A percentile compares a stretch with the other conserved stretches of the same genome.
These are phyloP conservation scores for Bombus terrestris DNA, from an alignment of 1,140 invertebrate species.

Conservation along the genomic window DNA sequence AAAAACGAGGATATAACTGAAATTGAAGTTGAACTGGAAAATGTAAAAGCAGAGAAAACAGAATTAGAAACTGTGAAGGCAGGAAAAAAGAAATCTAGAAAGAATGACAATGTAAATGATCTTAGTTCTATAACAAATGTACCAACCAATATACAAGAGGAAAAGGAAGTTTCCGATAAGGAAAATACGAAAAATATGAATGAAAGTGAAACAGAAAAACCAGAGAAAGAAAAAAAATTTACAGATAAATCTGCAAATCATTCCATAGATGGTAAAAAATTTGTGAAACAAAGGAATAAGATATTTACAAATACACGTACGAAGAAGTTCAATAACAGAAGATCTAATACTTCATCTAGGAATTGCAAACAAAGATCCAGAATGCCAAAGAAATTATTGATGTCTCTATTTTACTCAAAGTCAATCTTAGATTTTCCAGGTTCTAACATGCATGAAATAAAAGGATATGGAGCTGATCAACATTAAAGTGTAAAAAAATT, in stretches of 20 bases:
- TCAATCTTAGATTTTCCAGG: slow-evolving; percentile 72
- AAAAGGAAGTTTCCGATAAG: slow-evolving; percentile 38
- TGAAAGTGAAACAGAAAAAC: slow-evolving; percentile 12
- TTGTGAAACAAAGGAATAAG: background rate
- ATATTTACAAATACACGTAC: background rate
- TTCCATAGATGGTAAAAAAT: slow-evolving; percentile 5
- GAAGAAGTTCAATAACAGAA: background rate
- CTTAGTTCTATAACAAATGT: background rate
- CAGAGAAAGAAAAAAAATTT: slow-evolving; percentile 46
- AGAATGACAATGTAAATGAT: slow-evolving; percentile 19
- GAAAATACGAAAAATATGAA: slow-evolving; percentile 34
- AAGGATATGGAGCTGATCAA: slow-evolving; percentile 72
- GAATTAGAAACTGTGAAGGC: slow-evolving; percentile 26
- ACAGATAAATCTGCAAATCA: slow-evolving; percentile 12
- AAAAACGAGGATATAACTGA: slow-evolving; percentile 14
- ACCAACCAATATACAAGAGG: background rate
- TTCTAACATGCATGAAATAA: slow-evolving; percentile 77
- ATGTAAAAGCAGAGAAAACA: slow-evolving; percentile 10
- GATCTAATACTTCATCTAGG: background rate
- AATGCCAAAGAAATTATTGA: slow-evolving; percentile 72
- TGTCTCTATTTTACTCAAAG: slow-evolving; percentile 69
- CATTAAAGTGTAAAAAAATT: background rate
- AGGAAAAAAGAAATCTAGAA: slow-evolving; percentile 44
- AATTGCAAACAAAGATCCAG: slow-evolving; percentile 45
- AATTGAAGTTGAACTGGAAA: slow-evolving; percentile 7